Base-by-base conservation (phyloP, 1,140 invertebrate species). In the Hydropsyche tenuis region DNA sequence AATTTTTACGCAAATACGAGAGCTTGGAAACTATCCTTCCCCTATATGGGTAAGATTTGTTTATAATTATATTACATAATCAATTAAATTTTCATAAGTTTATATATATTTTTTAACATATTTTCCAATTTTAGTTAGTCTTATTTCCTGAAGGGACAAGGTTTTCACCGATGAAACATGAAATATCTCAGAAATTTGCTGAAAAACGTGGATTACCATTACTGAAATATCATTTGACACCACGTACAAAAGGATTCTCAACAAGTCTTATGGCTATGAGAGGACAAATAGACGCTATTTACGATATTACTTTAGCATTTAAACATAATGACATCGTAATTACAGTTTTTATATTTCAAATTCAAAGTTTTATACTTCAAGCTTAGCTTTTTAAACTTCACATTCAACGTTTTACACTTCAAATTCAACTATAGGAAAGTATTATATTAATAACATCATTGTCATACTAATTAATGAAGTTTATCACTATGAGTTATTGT, bases 61-160 rank as follows among this genome's bases (percentile, higher is more conserved):
- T 7, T 66, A 37, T 66, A 23, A n/a, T 4, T 37, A 43, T 66
- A 63, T 30, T 16, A 16, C 25, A 53, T 6, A 53, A 53, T 53
- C 6, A 18, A 18, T 3, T 53, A 14, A 18, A 18, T 53, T 5
- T 53, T 22, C n/a, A 37, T 37, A 9, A 37, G 9, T n/a, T n/a
- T n/a, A 37, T 4, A 37, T 37, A 37, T 37, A 37, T 37, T 68
- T 42, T n/a, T 43, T 68, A 43, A 12, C 9, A 18, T 12, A 0
- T 0, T n/a, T 9, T 42, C 23, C 16, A 37, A 46, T 14, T 37
- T 45, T 69, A 96, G 94, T 83, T 98, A 74, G 81, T 97, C 37
- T 81, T 98, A 20, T 98, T 95, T 80, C 93, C 94, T 6, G 96
- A 99, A 85, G 96, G 96, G 5, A 99, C 96, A 1, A 87, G 96